These are phyloP conservation scores for Chondrilla cf. caribensis DNA, from an alignment of 37 sponge, comb jelly and placozoan species.

Conservation along the genomic window DNA sequence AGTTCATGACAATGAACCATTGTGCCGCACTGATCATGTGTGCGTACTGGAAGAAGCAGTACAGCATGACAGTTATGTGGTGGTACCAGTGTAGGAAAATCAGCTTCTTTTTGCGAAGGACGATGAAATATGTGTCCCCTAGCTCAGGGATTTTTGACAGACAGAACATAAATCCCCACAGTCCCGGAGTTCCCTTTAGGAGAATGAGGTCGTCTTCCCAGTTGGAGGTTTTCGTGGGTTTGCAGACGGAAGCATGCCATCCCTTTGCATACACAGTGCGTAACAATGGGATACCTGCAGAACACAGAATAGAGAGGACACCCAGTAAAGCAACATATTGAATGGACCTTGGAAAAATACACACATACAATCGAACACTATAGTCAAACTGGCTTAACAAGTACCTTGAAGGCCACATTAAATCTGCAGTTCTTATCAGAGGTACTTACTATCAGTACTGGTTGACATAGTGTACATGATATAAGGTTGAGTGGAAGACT, in stretches of 20 bases:
- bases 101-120: constrained; percentile 79
- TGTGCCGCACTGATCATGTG: constrained; percentile 34
- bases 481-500: too few relatives aligned
- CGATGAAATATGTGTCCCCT: constrained; percentile 86
- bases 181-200: neutral
- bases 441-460: too few relatives aligned
- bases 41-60: constrained; percentile 82
- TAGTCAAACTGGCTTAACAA: too few relatives aligned
- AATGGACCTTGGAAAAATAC: too few relatives aligned
- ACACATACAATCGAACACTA: too few relatives aligned
- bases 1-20: constrained; percentile 83
- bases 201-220: constrained; percentile 7
- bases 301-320: neutral
- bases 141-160: constrained; percentile 86
- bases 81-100: constrained; percentile 98
- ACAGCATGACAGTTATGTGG: constrained; percentile 92
- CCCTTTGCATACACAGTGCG: neutral
- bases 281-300: neutral
- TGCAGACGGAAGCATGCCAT: neutral
- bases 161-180: constrained; percentile 76
- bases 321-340: too few relatives aligned
- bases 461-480: too few relatives aligned
- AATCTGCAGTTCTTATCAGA: too few relatives aligned
- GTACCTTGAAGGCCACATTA: too few relatives aligned
- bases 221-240: neutral